phyloP scores from a whole-genome alignment of 1,140 invertebrate genomes.

The Drosophila burlai region DNA sequence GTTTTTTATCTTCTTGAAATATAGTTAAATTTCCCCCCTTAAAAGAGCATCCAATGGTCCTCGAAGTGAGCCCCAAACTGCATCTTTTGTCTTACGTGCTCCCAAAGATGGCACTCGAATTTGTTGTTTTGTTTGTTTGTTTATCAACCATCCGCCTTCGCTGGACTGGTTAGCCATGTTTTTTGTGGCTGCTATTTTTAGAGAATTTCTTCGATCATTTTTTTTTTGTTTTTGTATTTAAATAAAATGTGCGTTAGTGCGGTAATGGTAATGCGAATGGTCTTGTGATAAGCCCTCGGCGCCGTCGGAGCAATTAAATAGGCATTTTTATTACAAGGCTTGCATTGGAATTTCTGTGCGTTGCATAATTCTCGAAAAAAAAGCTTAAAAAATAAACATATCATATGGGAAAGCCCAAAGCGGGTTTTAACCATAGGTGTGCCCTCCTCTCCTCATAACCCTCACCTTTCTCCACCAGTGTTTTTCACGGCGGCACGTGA shows the following conservation, averaged over 20 bases:
- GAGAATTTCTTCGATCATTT: constrained; percentile 59
- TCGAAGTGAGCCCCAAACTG: background rate
- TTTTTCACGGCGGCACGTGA: constrained; percentile 60
- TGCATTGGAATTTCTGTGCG: constrained; percentile 61
- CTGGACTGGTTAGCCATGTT: constrained; percentile 32
- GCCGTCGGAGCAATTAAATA: constrained; percentile 72
- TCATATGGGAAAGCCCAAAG: constrained; percentile 46
- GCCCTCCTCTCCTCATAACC: background rate
- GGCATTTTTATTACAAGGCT: constrained; percentile 66
- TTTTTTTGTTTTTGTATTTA: constrained; percentile 40
- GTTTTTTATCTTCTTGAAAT: background rate
- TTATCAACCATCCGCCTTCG: constrained; percentile 38
- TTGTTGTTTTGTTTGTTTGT: constrained; percentile 41
- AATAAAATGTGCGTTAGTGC: constrained; percentile 69
- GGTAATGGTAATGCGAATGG: constrained; percentile 57
- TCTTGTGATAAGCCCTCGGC: constrained; percentile 63
- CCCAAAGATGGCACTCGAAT: constrained; percentile 35
- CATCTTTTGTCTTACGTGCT: constrained; percentile 38
- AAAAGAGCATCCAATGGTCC: constrained; percentile 25
- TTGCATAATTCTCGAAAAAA: constrained; percentile 71
- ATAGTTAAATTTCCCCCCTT: background rate
- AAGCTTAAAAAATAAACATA: constrained; percentile 13
- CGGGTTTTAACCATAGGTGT: constrained; percentile 19
- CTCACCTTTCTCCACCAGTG: constrained; percentile 24
- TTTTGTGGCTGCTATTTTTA: constrained; percentile 63